A percentile compares a stretch with the other conserved stretches of the same genome.
Conservation (phyloP, 1,140 invertebrate species). For the Drosophila pachea region DNA sequence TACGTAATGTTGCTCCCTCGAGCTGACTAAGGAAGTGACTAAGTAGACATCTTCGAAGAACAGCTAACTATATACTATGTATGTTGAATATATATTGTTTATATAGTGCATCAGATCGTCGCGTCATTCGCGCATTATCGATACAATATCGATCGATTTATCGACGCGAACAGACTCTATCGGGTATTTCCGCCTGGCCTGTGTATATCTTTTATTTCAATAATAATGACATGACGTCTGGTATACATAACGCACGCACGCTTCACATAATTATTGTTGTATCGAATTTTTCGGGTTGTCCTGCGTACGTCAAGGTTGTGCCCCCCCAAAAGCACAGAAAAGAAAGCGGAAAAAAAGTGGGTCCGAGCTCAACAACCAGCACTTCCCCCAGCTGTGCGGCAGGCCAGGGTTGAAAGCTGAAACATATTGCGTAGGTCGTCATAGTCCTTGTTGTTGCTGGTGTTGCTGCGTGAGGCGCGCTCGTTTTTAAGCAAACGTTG, state of each 20-base stretch:
- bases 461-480: slow-evolving; percentile 55
- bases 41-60: not conserved
- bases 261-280: slow-evolving; percentile 37
- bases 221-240: slow-evolving; percentile 19
- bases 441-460: slow-evolving; percentile 31
- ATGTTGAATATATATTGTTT: slow-evolving; percentile 7
- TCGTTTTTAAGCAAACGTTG: slow-evolving; percentile 54
- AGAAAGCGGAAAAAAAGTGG: too few relatives aligned
- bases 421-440: slow-evolving; percentile 75
- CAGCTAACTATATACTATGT: slow-evolving; percentile 1
- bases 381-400: slow-evolving; percentile 27
- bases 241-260: slow-evolving; percentile 37
- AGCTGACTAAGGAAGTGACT: slow-evolving; percentile 20
- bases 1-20: slow-evolving; percentile 24
- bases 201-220: slow-evolving; percentile 30
- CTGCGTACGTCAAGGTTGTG: slow-evolving; percentile 16
- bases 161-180: slow-evolving; percentile 1
- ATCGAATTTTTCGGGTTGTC: slow-evolving; percentile 21
- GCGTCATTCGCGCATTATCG: slow-evolving; percentile 30
- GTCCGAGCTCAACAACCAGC: slow-evolving; percentile 9
- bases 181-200: not conserved
- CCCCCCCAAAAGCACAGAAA: not conserved
- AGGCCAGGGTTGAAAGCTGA: slow-evolving; percentile 59
- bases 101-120: slow-evolving; percentile 22
- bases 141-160: slow-evolving; percentile 46